Conservation (phyloP, 2,797 vertebrate species). For the Sebastiscus albofasciatus region DNA sequence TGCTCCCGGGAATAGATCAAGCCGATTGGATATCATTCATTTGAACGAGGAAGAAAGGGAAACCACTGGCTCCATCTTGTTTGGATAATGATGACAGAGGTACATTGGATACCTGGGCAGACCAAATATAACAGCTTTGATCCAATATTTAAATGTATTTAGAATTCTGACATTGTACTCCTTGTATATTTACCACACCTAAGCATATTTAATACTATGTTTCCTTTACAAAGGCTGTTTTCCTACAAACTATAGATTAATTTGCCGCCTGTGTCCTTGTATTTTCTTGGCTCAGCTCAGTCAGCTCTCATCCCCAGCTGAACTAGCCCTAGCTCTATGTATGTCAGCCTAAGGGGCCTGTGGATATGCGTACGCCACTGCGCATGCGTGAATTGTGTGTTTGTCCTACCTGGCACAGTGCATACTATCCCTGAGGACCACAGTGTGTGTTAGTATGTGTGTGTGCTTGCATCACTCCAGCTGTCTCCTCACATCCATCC, state of each 20-base stretch:
- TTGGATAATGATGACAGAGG: slow-evolving; percentile 51
- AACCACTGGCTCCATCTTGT: slow-evolving; percentile 34
- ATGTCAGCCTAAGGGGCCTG: slow-evolving; percentile 51
- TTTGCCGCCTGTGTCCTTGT: slow-evolving; percentile 1
- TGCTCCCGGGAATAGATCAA: slow-evolving; percentile 38
- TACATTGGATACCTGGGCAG: slow-evolving; percentile 13
- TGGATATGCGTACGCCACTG: slow-evolving; percentile 3
- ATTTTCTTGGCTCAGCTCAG: slow-evolving; percentile 38
- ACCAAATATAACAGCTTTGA: slow-evolving; percentile 17
- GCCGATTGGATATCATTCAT: slow-evolving; percentile 43
- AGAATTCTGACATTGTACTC: neutral
- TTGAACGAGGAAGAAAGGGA: slow-evolving; percentile 59
- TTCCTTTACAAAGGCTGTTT: neutral
- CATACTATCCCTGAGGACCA: slow-evolving; percentile 41
- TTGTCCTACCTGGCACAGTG: slow-evolving; percentile 64
- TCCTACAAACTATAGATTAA: neutral
- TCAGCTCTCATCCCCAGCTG: slow-evolving; percentile 32
- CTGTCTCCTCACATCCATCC: slow-evolving; percentile 70
- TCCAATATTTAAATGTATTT: neutral
- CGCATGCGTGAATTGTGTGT: slow-evolving; percentile 21
- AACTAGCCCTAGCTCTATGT: slow-evolving; percentile 46
- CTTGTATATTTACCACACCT: neutral
- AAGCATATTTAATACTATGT: neutral
- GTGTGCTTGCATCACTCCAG: slow-evolving; percentile 51
- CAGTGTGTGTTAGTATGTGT: neutral